Evolutionary conservation across 2,797 vertebrate genomes (phyloP).

Genomic region (Macropodus opercularis): DNA sequence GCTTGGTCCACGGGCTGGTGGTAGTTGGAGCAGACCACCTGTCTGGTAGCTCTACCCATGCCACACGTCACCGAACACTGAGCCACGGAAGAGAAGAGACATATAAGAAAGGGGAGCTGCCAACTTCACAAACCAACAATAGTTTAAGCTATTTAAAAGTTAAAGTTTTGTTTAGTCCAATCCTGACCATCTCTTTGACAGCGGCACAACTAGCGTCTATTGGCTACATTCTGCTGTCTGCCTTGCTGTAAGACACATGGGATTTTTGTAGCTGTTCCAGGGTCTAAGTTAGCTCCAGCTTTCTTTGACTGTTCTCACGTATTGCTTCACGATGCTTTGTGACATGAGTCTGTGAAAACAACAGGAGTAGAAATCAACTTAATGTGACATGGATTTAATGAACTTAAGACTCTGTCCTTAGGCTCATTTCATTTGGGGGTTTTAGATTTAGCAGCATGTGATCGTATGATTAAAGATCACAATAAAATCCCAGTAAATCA

Average conservation of each 20-base stretch:
- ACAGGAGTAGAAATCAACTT: conserved; percentile 13
- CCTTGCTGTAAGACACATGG: no score
- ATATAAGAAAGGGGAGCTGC: no score
- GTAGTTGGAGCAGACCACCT: conserved; percentile 90
- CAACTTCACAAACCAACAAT: background rate
- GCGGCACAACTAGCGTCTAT: no score
- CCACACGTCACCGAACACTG: conserved; percentile 94
- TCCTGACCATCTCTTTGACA: background rate
- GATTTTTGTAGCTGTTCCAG: no score
- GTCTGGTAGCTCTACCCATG: conserved; percentile 84
- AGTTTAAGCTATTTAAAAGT: background rate
- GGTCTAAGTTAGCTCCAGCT: no score
- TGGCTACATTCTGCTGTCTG: no score
- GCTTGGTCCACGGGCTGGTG: conserved; percentile 87
- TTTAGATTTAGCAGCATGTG: background rate
- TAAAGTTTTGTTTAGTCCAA: no score
- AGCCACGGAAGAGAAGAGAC: conserved; percentile 11
- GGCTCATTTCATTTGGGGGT: conserved; percentile 3
- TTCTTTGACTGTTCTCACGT: conserved; percentile 25
- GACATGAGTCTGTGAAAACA: conserved; percentile 2
- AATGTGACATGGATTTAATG: conserved; percentile 22
- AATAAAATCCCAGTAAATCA: conserved; percentile 15
- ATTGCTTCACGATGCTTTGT: conserved; percentile 20
- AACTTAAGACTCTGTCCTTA: conserved; percentile 12
- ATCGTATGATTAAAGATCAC: conserved; percentile 19